These are phyloP conservation scores for Drosophila equinoxialis DNA, from an alignment of 1,140 invertebrate species.

Conservation along the genomic window DNA sequence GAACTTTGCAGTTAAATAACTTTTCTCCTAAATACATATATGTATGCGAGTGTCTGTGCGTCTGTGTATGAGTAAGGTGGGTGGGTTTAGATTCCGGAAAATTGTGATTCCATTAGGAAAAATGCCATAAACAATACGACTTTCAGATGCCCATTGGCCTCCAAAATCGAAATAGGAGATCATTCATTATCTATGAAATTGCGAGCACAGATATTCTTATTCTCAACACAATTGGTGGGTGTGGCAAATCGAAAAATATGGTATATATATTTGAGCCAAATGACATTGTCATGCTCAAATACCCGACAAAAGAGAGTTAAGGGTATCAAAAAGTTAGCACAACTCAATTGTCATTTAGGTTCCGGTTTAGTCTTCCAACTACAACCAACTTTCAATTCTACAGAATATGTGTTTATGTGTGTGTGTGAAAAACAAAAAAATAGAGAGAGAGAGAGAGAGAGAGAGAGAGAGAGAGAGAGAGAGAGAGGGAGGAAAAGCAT, in stretches of 20 bases:
- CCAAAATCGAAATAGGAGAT: too few species aligned
- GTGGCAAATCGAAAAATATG: too few species aligned
- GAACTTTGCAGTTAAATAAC: constrained; percentile 74
- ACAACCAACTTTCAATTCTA: neutral
- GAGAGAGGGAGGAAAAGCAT: constrained; percentile 11
- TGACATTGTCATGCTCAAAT: neutral
- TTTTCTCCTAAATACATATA: constrained; percentile 35
- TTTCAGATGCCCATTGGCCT: neutral
- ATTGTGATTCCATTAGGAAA: constrained; percentile 79
- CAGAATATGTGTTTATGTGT: neutral
- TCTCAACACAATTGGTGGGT: too few species aligned
- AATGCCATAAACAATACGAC: neutral
- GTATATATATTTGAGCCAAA: too few species aligned
- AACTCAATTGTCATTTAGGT: constrained; percentile 78
- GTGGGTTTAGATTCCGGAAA: constrained; percentile 32
- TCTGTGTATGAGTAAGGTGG: constrained; percentile 19
- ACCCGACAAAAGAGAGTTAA: neutral
- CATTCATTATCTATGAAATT: neutral
- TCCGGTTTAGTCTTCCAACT: constrained; percentile 23
- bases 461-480: too few species aligned
- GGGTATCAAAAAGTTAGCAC: neutral
- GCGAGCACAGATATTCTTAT: too few species aligned
- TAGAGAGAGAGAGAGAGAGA: neutral
- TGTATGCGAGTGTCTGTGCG: constrained; percentile 9
- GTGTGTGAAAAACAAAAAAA: constrained; percentile 1